phyloP scores from a whole-genome alignment of 2,113 vertebrate genomes.

The Gadus chalcogrammus region DNA sequence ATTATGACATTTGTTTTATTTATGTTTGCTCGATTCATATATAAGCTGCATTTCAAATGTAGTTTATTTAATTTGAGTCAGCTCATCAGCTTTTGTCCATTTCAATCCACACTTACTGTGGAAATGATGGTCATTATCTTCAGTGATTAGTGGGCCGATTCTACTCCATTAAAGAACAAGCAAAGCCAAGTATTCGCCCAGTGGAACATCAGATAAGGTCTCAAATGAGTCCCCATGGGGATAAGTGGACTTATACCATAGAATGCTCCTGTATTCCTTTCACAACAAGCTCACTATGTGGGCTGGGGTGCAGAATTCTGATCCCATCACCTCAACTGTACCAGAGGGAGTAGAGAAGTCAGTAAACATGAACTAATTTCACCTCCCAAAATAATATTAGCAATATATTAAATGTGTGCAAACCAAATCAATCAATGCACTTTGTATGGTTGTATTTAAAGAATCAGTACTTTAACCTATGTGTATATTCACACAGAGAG shows the following conservation, averaged over 20 bases:
- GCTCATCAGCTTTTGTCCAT: conserved; percentile 24
- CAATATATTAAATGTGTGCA: no score
- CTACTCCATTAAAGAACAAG: conserved; percentile 40
- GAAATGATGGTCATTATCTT: conserved; percentile 45
- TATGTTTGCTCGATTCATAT: no score
- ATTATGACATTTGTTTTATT: no score
- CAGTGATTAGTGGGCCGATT: conserved; percentile 6
- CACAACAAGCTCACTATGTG: neutral
- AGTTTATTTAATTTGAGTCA: neutral
- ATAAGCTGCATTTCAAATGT: neutral
- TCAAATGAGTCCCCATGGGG: conserved; percentile 5
- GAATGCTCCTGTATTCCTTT: conserved; percentile 23
- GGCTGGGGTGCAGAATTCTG: neutral
- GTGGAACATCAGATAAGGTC: conserved; percentile 55
- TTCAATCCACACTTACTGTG: conserved; percentile 46
- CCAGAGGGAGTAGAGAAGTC: no score
- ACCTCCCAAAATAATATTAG: no score
- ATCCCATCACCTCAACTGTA: no score
- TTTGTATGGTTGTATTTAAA: no score
- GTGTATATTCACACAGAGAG: no score
- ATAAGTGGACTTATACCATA: conserved; percentile 26
- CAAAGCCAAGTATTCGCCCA: conserved; percentile 36
- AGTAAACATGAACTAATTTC: no score
- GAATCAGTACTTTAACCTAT: no score
- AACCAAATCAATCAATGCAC: no score